phyloP scores from a whole-genome alignment of 2,888 invertebrate species.

The Micoletzkya japonica region DNA sequence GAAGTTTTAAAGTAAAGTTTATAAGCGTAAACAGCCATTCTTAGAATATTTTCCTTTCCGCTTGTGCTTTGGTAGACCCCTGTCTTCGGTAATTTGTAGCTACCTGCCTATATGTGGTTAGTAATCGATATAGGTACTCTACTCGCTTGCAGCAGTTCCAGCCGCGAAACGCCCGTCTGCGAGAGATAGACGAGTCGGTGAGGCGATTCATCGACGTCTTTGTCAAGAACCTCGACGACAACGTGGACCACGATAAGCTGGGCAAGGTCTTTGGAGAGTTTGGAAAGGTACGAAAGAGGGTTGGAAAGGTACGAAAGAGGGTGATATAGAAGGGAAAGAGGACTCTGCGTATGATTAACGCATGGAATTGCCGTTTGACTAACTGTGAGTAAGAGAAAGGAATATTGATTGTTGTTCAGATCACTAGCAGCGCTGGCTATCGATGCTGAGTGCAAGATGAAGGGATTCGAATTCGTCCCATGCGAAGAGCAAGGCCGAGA shows the following conservation, averaged over 20 bases:
- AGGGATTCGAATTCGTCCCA: constrained; percentile 98
- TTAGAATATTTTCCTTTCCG: too few species aligned
- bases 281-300: constrained; percentile 33
- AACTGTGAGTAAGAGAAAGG: constrained; percentile 31
- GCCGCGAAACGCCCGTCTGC: constrained; percentile 94
- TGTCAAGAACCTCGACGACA: constrained; percentile 97
- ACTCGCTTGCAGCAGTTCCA: constrained; percentile 74
- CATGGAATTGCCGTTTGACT: constrained; percentile 7
- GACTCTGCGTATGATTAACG: background rate
- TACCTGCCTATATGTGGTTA: too few species aligned
- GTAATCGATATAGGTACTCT: too few species aligned
- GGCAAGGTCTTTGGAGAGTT: constrained; percentile 84
- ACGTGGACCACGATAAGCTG: constrained; percentile 87
- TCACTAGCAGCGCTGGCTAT: constrained; percentile 55
- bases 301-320: background rate
- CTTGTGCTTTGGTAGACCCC: too few species aligned
- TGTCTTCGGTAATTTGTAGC: too few species aligned
- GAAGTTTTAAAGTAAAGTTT: too few species aligned
- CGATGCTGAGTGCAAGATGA: constrained; percentile 64
- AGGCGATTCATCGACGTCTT: constrained; percentile 90
- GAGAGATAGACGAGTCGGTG: constrained; percentile 94
- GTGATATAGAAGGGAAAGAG: background rate
- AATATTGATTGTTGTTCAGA: too few species aligned
- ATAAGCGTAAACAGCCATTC: too few species aligned
- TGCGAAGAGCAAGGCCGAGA: constrained; percentile 94